Percentiles rank a stretch among this genome's conserved stretches.
Conservation (phyloP, 2,888 invertebrate species). For the Chymomyza fuscimana region DNA sequence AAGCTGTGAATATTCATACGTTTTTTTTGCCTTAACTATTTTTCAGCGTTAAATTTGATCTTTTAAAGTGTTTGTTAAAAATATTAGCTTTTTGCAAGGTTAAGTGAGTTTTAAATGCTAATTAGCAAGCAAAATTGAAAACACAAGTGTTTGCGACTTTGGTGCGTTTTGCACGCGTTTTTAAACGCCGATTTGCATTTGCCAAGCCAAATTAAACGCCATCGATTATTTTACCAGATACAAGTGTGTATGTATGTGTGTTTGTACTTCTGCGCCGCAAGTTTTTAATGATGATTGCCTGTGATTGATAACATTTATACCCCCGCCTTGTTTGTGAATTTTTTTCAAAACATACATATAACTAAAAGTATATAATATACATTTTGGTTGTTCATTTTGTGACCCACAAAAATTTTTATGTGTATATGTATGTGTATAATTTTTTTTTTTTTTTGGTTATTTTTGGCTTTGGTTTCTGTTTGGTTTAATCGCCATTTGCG, state of each 20-base stretch:
- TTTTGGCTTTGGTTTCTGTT: slow-evolving; percentile 40
- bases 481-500: slow-evolving; percentile 60
- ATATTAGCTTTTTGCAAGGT: too few relatives aligned
- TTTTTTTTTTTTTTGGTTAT: slow-evolving; percentile 28
- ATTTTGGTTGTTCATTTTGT: not conserved
- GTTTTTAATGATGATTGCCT: slow-evolving; percentile 65
- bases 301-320: slow-evolving; percentile 59
- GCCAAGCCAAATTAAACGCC: slow-evolving; percentile 21
- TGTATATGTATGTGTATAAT: slow-evolving; percentile 12
- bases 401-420: not conserved
- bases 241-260: not conserved
- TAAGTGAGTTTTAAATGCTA: slow-evolving; percentile 25
- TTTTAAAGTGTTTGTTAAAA: too few relatives aligned
- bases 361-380: not conserved
- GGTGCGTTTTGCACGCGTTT: not conserved
- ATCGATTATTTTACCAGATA: slow-evolving; percentile 31
- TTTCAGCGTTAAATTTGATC: too few relatives aligned
- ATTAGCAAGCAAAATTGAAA: not conserved
- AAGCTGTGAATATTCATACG: too few relatives aligned
- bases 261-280: slow-evolving; percentile 12
- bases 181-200: not conserved
- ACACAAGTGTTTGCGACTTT: not conserved
- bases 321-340: slow-evolving; percentile 13
- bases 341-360: not conserved
- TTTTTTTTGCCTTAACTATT: too few relatives aligned